phyloP scores from a whole-genome alignment of 1,140 invertebrate species.

The Drosophila paulistorum region DNA sequence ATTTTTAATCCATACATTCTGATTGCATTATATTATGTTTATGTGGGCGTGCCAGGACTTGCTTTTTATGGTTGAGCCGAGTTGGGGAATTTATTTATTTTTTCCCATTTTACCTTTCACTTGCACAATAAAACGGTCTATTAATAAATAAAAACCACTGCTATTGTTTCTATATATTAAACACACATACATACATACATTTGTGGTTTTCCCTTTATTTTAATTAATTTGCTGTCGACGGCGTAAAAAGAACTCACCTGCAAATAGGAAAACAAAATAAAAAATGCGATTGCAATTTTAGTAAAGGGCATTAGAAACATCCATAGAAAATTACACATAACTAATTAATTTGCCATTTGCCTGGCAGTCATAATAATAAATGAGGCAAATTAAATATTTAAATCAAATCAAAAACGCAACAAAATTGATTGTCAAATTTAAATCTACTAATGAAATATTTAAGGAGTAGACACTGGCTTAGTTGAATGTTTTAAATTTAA shows the following conservation, averaged over 20 bases:
- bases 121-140: conserved; percentile 23
- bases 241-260: conserved; percentile 39
- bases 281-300: conserved; percentile 3
- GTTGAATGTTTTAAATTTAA: too few relatives aligned
- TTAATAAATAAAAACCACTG: conserved; percentile 50
- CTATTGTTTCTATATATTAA: conserved; percentile 29
- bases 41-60: too few relatives aligned
- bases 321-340: conserved; percentile 26
- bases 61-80: conserved; percentile 4
- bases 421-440: neutral
- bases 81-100: conserved; percentile 25
- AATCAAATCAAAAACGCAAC: neutral
- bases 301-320: conserved; percentile 33
- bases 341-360: conserved; percentile 50
- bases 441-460: neutral
- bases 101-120: conserved; percentile 19
- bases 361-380: conserved; percentile 5
- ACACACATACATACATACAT: neutral
- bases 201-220: conserved; percentile 37
- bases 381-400: conserved; percentile 13
- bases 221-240: conserved; percentile 17
- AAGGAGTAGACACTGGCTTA: too few relatives aligned
- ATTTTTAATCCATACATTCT: conserved; percentile 43
- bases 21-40: conserved; percentile 18
- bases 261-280: conserved; percentile 40